Base-by-base conservation (phyloP, 2,888 invertebrate species). In the Tetrapedia diversipes region DNA sequence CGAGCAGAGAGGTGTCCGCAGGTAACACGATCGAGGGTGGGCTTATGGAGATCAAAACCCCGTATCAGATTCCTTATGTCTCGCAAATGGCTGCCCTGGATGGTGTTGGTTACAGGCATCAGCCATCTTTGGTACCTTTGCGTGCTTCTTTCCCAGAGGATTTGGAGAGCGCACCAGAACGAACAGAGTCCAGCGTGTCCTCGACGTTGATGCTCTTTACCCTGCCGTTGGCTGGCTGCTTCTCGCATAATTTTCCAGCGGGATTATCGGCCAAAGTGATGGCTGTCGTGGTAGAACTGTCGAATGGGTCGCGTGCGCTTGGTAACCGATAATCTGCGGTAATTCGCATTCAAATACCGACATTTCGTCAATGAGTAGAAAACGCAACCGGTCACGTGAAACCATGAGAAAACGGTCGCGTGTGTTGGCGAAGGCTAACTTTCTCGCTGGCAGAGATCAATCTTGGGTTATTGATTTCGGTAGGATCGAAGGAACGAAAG, bases 21-120 rank as follows among this genome's bases (percentile, higher is more conserved):
- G 83, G 90, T 91, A 91, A 91, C 87, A 89, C 91, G 91, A 91
- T 91, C 89, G 90, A 91, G 91, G 91, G 91, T 91, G 91, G 90
- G 89, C 90, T 90, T 88, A 90, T 88, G 85, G 87, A 89, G 90
- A 91, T 91, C 88, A 89, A 90, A 90, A 91, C 88, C 90, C 88
- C 86, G 84, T 88, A 90, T 91, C 91, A 89, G 87, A 88, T 91
- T 90, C 87, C 90, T 87, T 86, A 83, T 87, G 86, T 87, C 86
- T 87, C 88, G 87, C 88, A 90, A 91, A 90, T 91, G 90, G 90
- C 90, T 86, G 90, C 86, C 87, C 82, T 84, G 79, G 77, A 84
- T 86, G 90, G 90, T 91, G 88, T 91, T 90, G 86, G 90, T 91
- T 91, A 91, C 91, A 89, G 74, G 68, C 87, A 86, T 88, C 90